These are phyloP conservation scores for Centropus bengalensis DNA, from an alignment of 2,113 vertebrate genomes.

Conservation along the genomic window DNA sequence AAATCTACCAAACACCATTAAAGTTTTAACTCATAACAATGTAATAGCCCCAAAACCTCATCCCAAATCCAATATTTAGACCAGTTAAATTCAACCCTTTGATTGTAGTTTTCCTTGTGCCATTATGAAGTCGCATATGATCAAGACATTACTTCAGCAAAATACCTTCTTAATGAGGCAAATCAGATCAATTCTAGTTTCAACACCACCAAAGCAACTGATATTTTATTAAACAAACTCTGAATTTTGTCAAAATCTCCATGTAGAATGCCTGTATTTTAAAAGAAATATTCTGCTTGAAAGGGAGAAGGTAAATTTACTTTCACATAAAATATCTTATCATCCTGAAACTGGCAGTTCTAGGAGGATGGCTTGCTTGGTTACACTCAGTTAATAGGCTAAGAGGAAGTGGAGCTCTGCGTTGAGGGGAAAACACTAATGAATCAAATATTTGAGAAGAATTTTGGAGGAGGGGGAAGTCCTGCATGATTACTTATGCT, in stretches of 20 bases:
- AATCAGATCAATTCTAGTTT: background rate
- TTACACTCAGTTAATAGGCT: background rate
- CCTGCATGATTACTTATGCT: background rate
- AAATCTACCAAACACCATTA: background rate
- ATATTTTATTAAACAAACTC: background rate
- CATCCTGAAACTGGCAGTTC: background rate
- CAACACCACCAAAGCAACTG: background rate
- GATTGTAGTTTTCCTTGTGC: background rate
- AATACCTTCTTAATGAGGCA: background rate
- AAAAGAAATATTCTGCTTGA: background rate
- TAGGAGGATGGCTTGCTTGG: background rate
- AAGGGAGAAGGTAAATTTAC: background rate
- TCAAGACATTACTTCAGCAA: background rate
- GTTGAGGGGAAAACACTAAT: background rate
- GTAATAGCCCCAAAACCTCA: background rate
- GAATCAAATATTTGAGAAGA: background rate
- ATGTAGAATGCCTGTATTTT: background rate
- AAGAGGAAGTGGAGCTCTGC: background rate
- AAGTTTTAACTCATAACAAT: background rate
- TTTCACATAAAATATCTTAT: background rate
- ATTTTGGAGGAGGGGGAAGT: accelerated
- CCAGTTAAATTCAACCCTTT: background rate
- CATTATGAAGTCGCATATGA: background rate
- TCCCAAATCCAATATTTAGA: background rate
- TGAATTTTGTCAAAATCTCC: background rate